Evolutionary conservation across 1,140 invertebrate species (phyloP).

Genomic region (Phthorimaea operculella): DNA sequence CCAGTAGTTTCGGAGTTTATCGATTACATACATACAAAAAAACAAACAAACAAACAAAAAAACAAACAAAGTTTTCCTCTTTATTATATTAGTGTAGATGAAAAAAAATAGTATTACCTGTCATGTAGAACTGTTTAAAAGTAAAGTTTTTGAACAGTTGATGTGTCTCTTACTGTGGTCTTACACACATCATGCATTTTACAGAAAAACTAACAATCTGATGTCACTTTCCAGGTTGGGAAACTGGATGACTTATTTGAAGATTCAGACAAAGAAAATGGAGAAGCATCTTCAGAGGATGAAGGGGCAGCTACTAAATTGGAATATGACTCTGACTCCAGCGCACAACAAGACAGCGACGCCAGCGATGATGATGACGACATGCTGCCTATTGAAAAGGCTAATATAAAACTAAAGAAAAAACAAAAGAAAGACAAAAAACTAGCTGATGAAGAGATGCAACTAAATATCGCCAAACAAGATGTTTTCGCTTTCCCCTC

Average conservation of each 20-base stretch:
- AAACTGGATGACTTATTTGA: constrained; percentile 61
- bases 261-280: constrained; percentile 56
- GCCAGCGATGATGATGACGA: constrained; percentile 70
- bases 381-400: constrained; percentile 87
- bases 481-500: constrained; percentile 82
- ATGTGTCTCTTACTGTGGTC: too few relatives aligned
- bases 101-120: too few relatives aligned
- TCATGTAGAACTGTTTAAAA: too few relatives aligned
- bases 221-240: constrained; percentile 46
- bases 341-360: constrained; percentile 51
- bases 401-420: constrained; percentile 82
- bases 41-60: too few relatives aligned
- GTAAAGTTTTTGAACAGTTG: too few relatives aligned
- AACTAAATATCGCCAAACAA: constrained; percentile 78
- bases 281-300: constrained; percentile 37
- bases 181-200: too few relatives aligned
- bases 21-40: too few relatives aligned
- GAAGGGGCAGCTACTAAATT: constrained; percentile 42
- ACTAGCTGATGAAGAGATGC: constrained; percentile 83
- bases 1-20: too few relatives aligned
- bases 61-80: too few relatives aligned
- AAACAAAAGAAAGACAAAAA: constrained; percentile 77
- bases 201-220: too few relatives aligned
- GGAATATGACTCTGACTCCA: constrained; percentile 62
- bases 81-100: too few relatives aligned